Evolutionary conservation across 2,888 invertebrate genomes (phyloP).

Genomic region (Pedicia rivosa): DNA sequence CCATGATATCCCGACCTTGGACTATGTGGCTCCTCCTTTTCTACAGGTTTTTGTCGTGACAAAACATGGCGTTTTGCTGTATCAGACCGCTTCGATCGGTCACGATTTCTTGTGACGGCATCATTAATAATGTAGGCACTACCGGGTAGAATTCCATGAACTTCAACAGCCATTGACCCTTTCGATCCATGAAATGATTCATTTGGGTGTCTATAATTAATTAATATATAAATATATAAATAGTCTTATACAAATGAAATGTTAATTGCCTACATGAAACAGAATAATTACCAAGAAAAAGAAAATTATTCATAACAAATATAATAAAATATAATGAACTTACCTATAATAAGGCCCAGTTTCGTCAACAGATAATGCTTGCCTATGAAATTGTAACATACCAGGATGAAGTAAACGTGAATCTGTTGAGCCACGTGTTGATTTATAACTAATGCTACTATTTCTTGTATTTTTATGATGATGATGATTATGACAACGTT

Average conservation of each 20-base stretch:
- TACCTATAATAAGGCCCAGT: slow-evolving; percentile 32
- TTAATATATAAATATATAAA: no score
- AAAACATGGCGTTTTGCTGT: slow-evolving; percentile 58
- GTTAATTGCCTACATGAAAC: not conserved
- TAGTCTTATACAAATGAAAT: not conserved
- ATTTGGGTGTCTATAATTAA: not conserved
- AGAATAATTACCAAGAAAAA: not conserved
- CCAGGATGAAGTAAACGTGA: slow-evolving; percentile 39
- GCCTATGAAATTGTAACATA: slow-evolving; percentile 44
- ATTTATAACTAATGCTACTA: slow-evolving; percentile 25
- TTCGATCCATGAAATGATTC: slow-evolving; percentile 11
- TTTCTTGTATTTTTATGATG: slow-evolving; percentile 11
- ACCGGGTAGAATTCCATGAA: slow-evolving; percentile 10
- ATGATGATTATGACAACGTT: slow-evolving; percentile 20
- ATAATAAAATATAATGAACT: not conserved
- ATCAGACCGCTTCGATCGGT: slow-evolving; percentile 39
- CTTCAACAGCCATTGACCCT: slow-evolving; percentile 12
- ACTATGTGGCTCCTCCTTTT: slow-evolving; percentile 38
- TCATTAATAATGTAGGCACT: slow-evolving; percentile 23
- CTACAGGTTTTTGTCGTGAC: slow-evolving; percentile 57
- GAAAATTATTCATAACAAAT: not conserved
- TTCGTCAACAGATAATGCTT: slow-evolving; percentile 72
- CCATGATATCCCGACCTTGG: slow-evolving; percentile 6
- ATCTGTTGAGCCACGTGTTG: slow-evolving; percentile 25
- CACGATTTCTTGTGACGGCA: slow-evolving; percentile 37